A percentile compares a stretch with the other conserved stretches of the same genome.
These are phyloP conservation scores for Tenthredo scrophulariae DNA, from an alignment of 2,888 invertebrate genomes.

Conservation along the genomic window DNA sequence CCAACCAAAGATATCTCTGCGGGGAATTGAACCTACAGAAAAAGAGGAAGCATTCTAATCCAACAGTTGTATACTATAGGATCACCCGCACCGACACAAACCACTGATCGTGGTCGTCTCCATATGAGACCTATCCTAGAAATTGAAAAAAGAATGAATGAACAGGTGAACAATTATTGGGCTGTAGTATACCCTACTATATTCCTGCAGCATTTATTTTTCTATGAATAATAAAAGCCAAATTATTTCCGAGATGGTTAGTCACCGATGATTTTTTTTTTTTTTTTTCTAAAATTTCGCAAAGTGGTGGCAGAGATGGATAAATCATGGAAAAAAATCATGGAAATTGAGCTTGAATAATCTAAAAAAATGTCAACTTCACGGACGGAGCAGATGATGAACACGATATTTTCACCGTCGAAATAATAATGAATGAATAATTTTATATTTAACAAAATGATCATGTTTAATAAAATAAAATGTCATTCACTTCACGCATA, in stretches of 20 bases:
- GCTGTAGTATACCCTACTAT: background rate
- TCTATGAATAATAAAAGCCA: too few species aligned
- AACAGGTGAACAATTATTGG: background rate
- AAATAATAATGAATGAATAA: too few species aligned
- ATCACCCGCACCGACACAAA: background rate
- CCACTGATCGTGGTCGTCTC: background rate
- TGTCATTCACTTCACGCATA: too few species aligned
- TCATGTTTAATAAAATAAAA: too few species aligned
- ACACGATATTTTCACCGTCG: too few species aligned
- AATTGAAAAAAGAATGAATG: background rate
- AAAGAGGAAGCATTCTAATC: background rate
- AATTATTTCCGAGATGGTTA: background rate
- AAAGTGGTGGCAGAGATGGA: background rate
- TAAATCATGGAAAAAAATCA: too few species aligned
- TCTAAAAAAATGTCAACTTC: too few species aligned
- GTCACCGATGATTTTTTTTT: background rate
- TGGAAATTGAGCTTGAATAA: too few species aligned
- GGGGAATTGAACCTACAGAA: background rate
- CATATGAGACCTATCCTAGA: background rate
- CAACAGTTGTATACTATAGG: background rate
- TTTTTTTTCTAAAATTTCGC: background rate
- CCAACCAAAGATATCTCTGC: constrained; percentile 1
- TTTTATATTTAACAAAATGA: too few species aligned
- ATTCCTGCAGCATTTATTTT: too few species aligned
- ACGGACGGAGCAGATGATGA: too few species aligned